phyloP scores from a whole-genome alignment of 2,113 vertebrate genomes.

The Syrmaticus mikado region DNA sequence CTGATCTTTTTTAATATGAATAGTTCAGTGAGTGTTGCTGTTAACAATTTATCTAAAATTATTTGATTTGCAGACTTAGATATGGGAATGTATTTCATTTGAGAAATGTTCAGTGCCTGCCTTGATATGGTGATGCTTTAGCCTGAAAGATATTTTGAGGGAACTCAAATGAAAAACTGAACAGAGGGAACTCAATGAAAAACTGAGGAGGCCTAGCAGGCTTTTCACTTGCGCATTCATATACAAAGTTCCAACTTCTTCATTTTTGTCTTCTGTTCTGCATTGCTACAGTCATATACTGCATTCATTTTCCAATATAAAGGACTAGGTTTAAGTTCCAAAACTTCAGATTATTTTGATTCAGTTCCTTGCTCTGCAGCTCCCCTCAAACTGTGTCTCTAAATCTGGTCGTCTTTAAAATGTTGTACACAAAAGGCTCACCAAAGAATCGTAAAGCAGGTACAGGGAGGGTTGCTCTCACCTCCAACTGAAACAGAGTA shows the following conservation, averaged over 20 bases:
- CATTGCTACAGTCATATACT: background rate
- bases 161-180: background rate
- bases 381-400: background rate
- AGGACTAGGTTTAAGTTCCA: background rate
- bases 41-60: background rate
- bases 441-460: background rate
- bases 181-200: background rate
- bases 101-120: background rate
- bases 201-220: background rate
- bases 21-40: background rate
- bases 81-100: background rate
- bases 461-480: background rate
- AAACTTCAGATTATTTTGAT: background rate
- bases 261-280: background rate
- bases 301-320: background rate
- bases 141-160: background rate
- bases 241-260: background rate
- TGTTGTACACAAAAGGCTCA: background rate
- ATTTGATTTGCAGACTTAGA: background rate
- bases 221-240: background rate
- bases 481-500: background rate
- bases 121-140: background rate
- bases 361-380: background rate
- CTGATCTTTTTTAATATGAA: background rate
- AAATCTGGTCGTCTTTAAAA: background rate